A percentile compares a stretch with the other conserved stretches of the same genome.
Conservation (phyloP, 2,113 vertebrate genomes). For the Tenebrosternarchus preto region DNA sequence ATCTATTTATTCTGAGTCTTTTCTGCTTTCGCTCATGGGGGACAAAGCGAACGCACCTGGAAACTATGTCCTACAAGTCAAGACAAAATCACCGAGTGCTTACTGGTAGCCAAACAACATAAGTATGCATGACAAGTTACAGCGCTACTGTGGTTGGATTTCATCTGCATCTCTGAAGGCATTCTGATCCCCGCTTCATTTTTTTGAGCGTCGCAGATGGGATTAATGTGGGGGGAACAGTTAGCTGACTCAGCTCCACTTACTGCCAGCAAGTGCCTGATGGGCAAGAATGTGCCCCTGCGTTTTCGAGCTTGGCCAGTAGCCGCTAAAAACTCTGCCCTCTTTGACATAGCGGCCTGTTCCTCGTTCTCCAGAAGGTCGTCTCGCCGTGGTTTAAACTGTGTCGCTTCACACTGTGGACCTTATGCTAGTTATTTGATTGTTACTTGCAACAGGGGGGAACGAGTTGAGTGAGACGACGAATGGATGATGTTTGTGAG, state of each 20-base stretch:
- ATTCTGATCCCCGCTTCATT: not conserved
- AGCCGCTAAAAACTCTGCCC: not conserved
- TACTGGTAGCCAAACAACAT: not conserved
- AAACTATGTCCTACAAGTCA: constrained; percentile 19
- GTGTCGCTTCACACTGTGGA: not conserved
- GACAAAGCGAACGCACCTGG: not conserved
- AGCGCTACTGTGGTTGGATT: not conserved
- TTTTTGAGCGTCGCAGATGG: not conserved
- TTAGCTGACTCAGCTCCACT: constrained; percentile 29
- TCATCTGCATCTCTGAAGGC: not conserved
- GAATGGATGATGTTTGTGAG: not conserved
- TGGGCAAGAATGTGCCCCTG: constrained; percentile 7
- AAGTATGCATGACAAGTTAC: not conserved
- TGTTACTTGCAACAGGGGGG: not conserved
- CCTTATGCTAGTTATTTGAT: not conserved
- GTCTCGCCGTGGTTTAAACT: not conserved
- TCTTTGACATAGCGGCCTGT: not conserved
- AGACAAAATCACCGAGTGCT: not conserved
- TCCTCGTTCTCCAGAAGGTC: not conserved
- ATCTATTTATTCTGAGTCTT: not conserved
- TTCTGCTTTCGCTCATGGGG: not conserved
- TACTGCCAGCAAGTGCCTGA: constrained; percentile 30
- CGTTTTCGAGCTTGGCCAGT: not conserved
- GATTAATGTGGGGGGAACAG: not conserved
- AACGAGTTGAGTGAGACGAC: not conserved